Base-by-base conservation (phyloP, 2,113 vertebrate genomes). In the Myotis brandtii region DNA sequence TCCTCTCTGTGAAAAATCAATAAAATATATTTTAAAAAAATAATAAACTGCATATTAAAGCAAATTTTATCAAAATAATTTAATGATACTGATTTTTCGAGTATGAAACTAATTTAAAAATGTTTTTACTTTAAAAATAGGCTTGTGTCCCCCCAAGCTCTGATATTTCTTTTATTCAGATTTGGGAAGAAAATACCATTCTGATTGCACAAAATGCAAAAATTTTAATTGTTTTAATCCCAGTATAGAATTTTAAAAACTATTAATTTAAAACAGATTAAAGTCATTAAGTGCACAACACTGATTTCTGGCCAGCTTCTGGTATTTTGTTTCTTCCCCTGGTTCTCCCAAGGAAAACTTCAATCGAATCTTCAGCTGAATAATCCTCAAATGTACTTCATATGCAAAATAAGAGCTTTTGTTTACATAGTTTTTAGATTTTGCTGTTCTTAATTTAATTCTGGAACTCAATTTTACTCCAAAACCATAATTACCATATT, bases 401-500 rank as follows among this genome's bases (percentile, higher is more conserved):
- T 94, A 96, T 95, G 92, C 85, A 98, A 97, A 93, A 94, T 59
- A 91, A 95, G 86, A 95, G 86, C 89, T 95, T 95, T 54, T 96
- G 92, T 97, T 98, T 97, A 95, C 56, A 85, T 91, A 94, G 72
- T 88, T 80, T 94, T 96, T 93, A 52, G 95, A 92, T 96, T 76
- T 87, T 67, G 81, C 76, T 96, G 92, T 95, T 97, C 77, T 73
- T 93, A 92, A 93, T 92, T 56, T 95, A 97, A 97, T 92, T 96
- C 91, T 97, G 83, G 96, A 97, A 89, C 92, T 96, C 86, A 92
- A 93, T 97, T 94, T 93, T 94, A 96, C 75, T 59, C 91, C 92
- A 94, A 96, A 87, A 82, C 86, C 87, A 92, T 93, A 96, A 98
- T 96, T 96, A 94, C 91, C 76, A 40, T 69, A 96, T 97, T 96